Evolutionary conservation across 2,113 vertebrate species (phyloP).

Genomic region (Candoia aspera): DNA sequence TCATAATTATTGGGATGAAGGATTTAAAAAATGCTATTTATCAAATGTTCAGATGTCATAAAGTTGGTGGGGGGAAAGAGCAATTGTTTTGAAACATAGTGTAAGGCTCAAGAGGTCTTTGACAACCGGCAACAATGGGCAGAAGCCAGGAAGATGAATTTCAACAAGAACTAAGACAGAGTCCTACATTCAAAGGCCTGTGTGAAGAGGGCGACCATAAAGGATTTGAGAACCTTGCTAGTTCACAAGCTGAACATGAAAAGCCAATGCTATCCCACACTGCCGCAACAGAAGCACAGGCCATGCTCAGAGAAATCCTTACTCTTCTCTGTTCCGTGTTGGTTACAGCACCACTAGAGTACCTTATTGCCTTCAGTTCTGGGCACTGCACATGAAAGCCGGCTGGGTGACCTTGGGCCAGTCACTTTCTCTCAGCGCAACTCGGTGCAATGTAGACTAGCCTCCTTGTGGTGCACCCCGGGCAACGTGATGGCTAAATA

Average conservation of each 20-base stretch:
- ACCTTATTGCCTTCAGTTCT: too few relatives aligned
- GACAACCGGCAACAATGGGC: neutral
- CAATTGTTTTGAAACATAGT: neutral
- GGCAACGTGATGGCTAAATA: too few relatives aligned
- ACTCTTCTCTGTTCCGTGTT: neutral
- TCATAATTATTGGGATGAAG: neutral
- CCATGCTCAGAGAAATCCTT: neutral
- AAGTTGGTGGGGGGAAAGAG: neutral
- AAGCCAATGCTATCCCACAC: neutral
- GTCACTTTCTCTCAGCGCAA: too few relatives aligned
- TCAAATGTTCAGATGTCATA: too few relatives aligned
- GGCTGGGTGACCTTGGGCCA: too few relatives aligned
- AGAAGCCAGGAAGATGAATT: too few relatives aligned
- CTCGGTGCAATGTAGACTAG: too few relatives aligned
- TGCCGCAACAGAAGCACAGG: neutral
- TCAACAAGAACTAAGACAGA: too few relatives aligned
- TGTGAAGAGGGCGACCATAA: neutral
- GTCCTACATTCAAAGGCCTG: neutral
- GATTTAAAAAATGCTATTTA: too few relatives aligned
- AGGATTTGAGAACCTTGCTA: neutral
- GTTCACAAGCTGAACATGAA: neutral
- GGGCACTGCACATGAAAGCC: too few relatives aligned
- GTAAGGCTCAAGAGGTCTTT: neutral
- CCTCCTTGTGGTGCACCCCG: too few relatives aligned
- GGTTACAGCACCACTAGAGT: neutral